phyloP scores from a whole-genome alignment of 2,888 invertebrate genomes.

The Meta bourneti region DNA sequence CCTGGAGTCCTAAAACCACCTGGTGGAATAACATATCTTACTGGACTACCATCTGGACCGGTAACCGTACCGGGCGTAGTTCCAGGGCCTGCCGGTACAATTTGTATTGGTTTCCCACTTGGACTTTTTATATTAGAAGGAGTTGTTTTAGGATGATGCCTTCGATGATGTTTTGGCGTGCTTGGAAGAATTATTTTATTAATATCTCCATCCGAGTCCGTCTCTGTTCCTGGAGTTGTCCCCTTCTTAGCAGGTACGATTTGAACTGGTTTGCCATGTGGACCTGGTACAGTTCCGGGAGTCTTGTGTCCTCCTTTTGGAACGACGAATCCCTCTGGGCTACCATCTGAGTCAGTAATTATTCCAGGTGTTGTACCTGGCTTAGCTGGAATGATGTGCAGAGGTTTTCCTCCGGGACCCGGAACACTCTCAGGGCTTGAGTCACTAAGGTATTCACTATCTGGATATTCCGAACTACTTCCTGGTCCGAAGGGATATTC shows the following conservation, averaged over 20 bases:
- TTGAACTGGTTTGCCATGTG: conserved; percentile 10
- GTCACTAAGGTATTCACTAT: background rate
- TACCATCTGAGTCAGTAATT: conserved; percentile 16
- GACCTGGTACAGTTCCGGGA: conserved; percentile 22
- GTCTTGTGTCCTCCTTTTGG: conserved; percentile 16
- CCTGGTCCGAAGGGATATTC: background rate
- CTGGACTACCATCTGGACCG: background rate
- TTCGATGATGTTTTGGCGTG: conserved; percentile 4
- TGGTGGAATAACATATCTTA: conserved; percentile 1
- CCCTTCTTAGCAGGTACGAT: conserved; percentile 8
- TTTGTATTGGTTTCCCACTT: background rate
- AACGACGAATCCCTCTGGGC: background rate
- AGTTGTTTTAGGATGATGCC: background rate
- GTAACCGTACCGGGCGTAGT: background rate
- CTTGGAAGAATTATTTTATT: background rate
- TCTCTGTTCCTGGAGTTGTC: conserved; percentile 22
- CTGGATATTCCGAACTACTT: background rate
- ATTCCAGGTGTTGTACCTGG: conserved; percentile 4
- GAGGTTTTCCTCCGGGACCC: too few species aligned
- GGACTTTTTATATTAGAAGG: background rate
- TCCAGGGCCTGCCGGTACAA: conserved; percentile 28
- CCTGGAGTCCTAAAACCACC: conserved; percentile 24
- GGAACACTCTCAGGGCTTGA: too few species aligned
- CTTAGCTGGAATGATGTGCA: conserved; percentile 4
- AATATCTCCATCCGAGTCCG: background rate